Base-by-base conservation (phyloP, 2,113 vertebrate species). In the Tachycineta bicolor region DNA sequence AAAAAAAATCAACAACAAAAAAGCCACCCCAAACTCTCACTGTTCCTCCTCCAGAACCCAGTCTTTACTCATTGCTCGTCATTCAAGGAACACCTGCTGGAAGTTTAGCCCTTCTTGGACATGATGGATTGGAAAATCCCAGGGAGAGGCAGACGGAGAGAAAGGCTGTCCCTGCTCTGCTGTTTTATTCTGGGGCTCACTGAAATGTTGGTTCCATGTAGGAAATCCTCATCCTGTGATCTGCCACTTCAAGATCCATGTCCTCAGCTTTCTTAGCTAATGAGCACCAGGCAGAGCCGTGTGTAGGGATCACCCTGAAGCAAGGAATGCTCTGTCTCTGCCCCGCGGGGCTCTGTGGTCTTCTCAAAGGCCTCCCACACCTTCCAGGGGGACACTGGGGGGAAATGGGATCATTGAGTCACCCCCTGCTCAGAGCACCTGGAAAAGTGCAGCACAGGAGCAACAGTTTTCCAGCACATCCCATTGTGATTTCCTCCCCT, bases 351-450 rank as follows among this genome's bases (percentile, higher is more conserved):
- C 16, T 41, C 82, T 34, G 20, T 16, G 56, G 1, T 9, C 15
- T 41, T 29, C 77, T 16, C 44, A 43, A 74, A 65, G 43, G 44
- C 26, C 50, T 50, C 24, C 11, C 6, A 5, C 4, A 2, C 12
- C 17, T 37, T 34, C 46, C 39, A 49, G 56, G 46, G 34, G 31
- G 14, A 19, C 43, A 2, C 10, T 47, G n/a, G 16, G 28, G n/a
- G 8, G 1, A 50, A 7, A 44, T 0, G 2, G 41, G 50, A n/a
- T 44, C 50, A 15, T 1, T 10, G 52, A 43, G 34, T 4, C 31
- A 4, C 24, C 21, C 13, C 31, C 31, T 13, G n/a, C 41, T 63
- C 52, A 33, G 47, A 89, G 21, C 44, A 73, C 12, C n/a, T 64
- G 43, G 33, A n/a, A 34, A 37, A 65, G 34, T 1, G 12, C 34